phyloP scores from a whole-genome alignment of 2,113 vertebrate species.

The Suncus etruscus region DNA sequence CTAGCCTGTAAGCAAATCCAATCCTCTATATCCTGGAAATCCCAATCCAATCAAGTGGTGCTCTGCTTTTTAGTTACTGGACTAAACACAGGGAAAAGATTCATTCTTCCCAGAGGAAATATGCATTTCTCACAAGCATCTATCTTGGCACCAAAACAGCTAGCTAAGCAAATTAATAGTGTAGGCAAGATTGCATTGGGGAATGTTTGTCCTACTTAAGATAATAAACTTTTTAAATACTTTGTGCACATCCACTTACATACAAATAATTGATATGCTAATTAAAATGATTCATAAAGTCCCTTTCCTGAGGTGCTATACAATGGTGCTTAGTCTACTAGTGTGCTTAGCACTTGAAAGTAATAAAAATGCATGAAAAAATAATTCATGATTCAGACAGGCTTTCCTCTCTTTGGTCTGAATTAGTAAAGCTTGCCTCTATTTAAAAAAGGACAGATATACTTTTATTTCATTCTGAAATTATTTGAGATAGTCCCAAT shows the following conservation, averaged over 20 bases:
- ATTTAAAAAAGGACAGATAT: slow-evolving; percentile 65
- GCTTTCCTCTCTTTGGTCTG: slow-evolving; percentile 66
- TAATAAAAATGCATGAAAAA: slow-evolving; percentile 73
- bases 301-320: slow-evolving; percentile 66
- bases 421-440: slow-evolving; percentile 68
- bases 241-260: slow-evolving; percentile 78
- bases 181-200: slow-evolving; percentile 78
- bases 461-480: slow-evolving; percentile 56
- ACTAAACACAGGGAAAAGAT: slow-evolving; percentile 81
- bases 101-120: slow-evolving; percentile 83
- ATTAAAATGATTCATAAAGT: slow-evolving; percentile 78
- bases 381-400: slow-evolving; percentile 63
- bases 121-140: slow-evolving; percentile 82
- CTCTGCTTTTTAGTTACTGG: slow-evolving; percentile 79
- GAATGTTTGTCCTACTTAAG: slow-evolving; percentile 79
- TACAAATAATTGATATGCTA: slow-evolving; percentile 80
- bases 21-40: slow-evolving; percentile 79
- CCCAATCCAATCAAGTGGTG: slow-evolving; percentile 77
- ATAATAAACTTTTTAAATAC: slow-evolving; percentile 80
- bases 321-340: slow-evolving; percentile 63
- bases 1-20: slow-evolving; percentile 77
- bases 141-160: slow-evolving; percentile 80
- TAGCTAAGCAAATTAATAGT: slow-evolving; percentile 83
- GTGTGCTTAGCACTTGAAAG: slow-evolving; percentile 65
- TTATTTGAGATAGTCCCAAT: slow-evolving; percentile 33